phyloP scores from a whole-genome alignment of 53 echinoderm and acorn worm genomes.

The Zoroaster sp. region DNA sequence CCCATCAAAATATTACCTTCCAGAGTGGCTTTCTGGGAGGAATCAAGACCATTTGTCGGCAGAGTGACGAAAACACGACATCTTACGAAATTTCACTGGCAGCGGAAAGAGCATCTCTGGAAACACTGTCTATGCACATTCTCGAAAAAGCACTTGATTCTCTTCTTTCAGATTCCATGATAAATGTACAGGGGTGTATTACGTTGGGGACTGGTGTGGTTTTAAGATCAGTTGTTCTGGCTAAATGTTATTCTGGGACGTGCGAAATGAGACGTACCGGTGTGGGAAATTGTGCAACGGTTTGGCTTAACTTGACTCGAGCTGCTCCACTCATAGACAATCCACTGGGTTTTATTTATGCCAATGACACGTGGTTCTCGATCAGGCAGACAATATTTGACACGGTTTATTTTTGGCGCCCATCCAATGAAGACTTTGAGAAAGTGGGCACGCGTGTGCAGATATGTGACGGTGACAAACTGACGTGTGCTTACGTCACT shows the following conservation, averaged over 20 bases:
- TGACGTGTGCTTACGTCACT: constrained; percentile 1
- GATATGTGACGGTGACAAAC: background rate
- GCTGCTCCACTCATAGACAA: background rate
- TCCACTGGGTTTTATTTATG: background rate
- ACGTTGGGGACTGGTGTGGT: background rate
- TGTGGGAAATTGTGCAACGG: background rate
- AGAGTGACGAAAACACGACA: background rate
- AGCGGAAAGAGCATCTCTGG: too few species aligned
- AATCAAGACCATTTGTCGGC: background rate
- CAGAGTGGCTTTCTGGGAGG: background rate
- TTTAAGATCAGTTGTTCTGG: background rate
- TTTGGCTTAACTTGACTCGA: background rate
- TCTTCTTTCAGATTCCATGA: background rate
- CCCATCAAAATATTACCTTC: background rate
- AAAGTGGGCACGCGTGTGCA: background rate
- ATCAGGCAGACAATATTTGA: background rate
- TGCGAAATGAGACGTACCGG: background rate
- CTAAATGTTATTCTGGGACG: background rate
- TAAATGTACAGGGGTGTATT: background rate
- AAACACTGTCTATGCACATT: too few species aligned
- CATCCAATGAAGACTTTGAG: background rate
- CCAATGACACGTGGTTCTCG: background rate
- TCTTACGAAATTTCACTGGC: background rate
- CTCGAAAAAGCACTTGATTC: background rate
- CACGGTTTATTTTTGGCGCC: background rate